These are phyloP conservation scores for Typhlichthys eigenmanni DNA, from an alignment of 2,797 vertebrate genomes.

Conservation along the genomic window DNA sequence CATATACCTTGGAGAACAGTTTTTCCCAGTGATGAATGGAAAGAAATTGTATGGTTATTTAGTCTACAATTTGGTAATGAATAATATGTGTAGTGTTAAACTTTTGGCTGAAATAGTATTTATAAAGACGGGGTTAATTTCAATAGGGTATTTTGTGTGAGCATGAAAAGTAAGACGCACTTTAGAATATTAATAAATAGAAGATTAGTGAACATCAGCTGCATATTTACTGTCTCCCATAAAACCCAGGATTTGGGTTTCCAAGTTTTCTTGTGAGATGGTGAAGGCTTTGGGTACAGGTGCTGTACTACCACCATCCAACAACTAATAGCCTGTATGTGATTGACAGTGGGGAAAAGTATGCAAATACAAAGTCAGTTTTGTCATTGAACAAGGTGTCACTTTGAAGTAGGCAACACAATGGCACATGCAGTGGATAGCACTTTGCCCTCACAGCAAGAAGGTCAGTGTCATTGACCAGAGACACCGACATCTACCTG, in stretches of 20 bases:
- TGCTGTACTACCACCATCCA: conserved; percentile 38
- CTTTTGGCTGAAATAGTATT: neutral
- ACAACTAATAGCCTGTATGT: conserved; percentile 28
- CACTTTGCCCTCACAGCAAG: no score
- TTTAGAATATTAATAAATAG: conserved; percentile 64
- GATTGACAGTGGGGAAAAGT: neutral
- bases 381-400: conserved; percentile 31
- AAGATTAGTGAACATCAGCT: conserved; percentile 44
- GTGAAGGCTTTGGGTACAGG: conserved; percentile 47
- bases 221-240: conserved; percentile 54
- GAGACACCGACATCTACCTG: no score
- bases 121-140: neutral
- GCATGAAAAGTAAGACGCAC: conserved; percentile 33
- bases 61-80: neutral
- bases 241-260: conserved; percentile 68
- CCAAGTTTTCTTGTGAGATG: conserved; percentile 45
- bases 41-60: conserved; percentile 1
- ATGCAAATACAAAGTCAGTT: neutral
- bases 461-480: no score
- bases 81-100: neutral
- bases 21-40: neutral
- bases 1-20: neutral
- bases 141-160: conserved; percentile 24
- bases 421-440: no score
- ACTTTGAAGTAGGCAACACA: conserved; percentile 14